These are phyloP conservation scores for Oriolus oriolus DNA, from an alignment of 2,113 vertebrate species.

Conservation along the genomic window DNA sequence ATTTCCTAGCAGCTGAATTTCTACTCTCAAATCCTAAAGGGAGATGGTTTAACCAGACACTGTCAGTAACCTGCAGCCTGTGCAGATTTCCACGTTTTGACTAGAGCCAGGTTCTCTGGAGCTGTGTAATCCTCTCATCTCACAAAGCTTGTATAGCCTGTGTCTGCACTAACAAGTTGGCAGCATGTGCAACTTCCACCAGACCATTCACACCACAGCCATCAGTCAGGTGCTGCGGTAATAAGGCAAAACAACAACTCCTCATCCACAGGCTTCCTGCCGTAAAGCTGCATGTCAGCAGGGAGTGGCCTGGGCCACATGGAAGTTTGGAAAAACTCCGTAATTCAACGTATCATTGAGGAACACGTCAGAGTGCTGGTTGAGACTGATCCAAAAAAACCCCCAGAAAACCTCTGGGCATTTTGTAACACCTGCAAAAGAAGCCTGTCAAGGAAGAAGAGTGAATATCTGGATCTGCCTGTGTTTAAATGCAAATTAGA, in stretches of 20 bases:
- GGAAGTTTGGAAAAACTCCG: not conserved
- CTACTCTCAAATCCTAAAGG: not conserved
- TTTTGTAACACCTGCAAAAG: conserved; percentile 13
- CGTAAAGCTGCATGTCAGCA: not conserved
- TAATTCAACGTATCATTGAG: not conserved
- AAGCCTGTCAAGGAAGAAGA: not conserved
- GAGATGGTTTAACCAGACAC: not conserved
- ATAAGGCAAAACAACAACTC: not conserved
- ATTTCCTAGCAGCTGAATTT: not conserved
- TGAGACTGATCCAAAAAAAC: not conserved
- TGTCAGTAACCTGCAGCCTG: not conserved
- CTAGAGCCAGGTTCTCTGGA: not conserved
- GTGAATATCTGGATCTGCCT: not conserved
- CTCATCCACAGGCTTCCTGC: not conserved
- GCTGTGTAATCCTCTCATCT: not conserved
- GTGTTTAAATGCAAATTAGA: conserved; percentile 37
- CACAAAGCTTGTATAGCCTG: not conserved
- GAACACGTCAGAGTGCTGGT: not conserved
- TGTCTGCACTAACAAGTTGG: not conserved
- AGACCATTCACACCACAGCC: not conserved
- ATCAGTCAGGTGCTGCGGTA: not conserved
- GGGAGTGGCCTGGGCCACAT: not conserved
- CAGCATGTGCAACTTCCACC: not conserved
- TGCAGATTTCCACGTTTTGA: not conserved
- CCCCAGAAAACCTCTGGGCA: not conserved